phyloP scores from a whole-genome alignment of 2,113 vertebrate species.

The Zosterops japonicus region DNA sequence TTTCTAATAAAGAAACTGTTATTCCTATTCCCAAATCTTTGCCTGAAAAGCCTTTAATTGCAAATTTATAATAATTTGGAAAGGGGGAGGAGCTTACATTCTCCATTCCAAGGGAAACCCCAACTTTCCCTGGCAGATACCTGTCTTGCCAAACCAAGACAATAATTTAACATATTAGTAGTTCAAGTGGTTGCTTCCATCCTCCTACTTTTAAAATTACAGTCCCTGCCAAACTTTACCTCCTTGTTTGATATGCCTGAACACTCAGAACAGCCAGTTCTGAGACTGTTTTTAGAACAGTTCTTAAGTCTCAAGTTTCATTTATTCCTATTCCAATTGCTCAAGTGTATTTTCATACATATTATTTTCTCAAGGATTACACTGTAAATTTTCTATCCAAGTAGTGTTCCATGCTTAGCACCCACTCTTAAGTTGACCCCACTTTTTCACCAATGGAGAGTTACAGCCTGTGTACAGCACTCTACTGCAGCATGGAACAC shows the following conservation, averaged over 20 bases:
- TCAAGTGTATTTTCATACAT: neutral
- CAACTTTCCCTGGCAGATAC: too few relatives aligned
- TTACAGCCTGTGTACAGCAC: neutral
- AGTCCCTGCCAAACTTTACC: neutral
- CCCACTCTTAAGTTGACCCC: neutral
- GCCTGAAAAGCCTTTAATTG: too few relatives aligned
- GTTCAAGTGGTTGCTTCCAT: neutral
- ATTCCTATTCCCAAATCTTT: too few relatives aligned
- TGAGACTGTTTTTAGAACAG: neutral
- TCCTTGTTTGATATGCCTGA: neutral
- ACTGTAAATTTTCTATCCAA: neutral
- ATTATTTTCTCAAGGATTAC: neutral
- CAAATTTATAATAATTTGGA: too few relatives aligned
- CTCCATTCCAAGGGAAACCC: too few relatives aligned
- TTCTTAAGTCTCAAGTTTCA: neutral
- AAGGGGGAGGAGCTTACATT: too few relatives aligned
- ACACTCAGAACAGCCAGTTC: neutral
- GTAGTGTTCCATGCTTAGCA: neutral
- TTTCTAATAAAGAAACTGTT: too few relatives aligned
- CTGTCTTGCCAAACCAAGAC: too few relatives aligned
- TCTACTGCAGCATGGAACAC: neutral
- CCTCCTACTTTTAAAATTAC: neutral
- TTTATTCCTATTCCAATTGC: neutral
- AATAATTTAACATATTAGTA: neutral
- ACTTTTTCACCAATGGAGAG: neutral